Base-by-base conservation (phyloP, 2,113 vertebrate genomes). In the Ursus arctos region DNA sequence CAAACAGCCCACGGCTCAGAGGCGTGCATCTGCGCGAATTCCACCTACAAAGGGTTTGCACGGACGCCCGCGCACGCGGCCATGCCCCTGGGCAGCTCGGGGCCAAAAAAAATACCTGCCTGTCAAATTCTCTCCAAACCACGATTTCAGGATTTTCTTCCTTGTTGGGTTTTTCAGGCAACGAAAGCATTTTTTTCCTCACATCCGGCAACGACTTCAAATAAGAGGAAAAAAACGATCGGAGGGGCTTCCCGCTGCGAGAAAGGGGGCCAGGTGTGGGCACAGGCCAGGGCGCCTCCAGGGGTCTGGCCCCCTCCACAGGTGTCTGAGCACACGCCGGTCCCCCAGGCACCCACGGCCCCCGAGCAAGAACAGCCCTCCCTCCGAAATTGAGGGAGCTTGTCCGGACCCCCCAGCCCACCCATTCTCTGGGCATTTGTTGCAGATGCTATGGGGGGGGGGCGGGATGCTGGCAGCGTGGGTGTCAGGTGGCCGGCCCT, bases 221-320 rank as follows among this genome's bases (percentile, higher is more conserved):
- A 77, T 99, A 99, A 0, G 99, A 99, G 83, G 99, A 99, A 98
- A 99, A 99, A 98, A 99, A 99, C 67, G 99, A 99, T 0, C 99
- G 99, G 1, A 99, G 98, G 57, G 98, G 99, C 98, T 99, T 99
- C 97, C 99, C 97, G 5, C 99, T 99, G 99, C 0, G 40, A 63
- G 94, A 95, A 92, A 12, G 88, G 71, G 53, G 67, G 4, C 67
- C 33, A 24, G 43, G 74, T 79, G 13, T 69, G 49, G 88, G 69
- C 49, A 83, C 26, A 65, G 51, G 82, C 19, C 43, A 12, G 11
- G 88, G 71, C 18, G 71, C 71, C 71, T 59, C 55, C 53, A 13
- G 76, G 28, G 47, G 47, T 28, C 47, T 18, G 47, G 43, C 26
- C 43, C 26, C 63, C 26, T 16, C 79, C 12, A 12, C 14, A 31